Evolutionary conservation across 2,797 vertebrate species (phyloP).

Genomic region (Huso huso): DNA sequence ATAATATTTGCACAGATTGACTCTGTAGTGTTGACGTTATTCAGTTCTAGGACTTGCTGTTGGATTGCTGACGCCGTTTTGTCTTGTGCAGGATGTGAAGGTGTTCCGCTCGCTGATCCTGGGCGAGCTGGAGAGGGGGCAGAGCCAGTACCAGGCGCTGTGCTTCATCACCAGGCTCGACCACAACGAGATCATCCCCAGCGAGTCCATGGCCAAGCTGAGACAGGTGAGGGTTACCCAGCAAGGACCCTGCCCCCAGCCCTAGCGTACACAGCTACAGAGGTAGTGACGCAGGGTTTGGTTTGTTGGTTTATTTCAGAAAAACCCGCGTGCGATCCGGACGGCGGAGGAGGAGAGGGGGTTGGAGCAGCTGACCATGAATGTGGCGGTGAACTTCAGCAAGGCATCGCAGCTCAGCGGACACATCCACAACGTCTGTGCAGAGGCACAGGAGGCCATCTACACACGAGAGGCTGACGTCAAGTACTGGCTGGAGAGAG

Average conservation of each 20-base stretch:
- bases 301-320: conserved; percentile 48
- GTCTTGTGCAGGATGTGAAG: conserved; percentile 78
- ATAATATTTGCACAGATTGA: too few species aligned
- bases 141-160: conserved; percentile 91
- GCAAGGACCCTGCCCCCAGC: background rate
- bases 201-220: conserved; percentile 93
- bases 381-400: conserved; percentile 78
- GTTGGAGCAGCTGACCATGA: conserved; percentile 80
- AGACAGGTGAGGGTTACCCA: conserved; percentile 69
- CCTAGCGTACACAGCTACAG: too few species aligned
- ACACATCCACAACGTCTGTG: conserved; percentile 83
- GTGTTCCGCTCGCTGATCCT: conserved; percentile 92
- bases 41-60: background rate
- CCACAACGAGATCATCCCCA: conserved; percentile 94
- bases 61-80: background rate
- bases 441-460: conserved; percentile 78
- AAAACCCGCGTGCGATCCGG: conserved; percentile 83
- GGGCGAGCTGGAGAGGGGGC: conserved; percentile 89
- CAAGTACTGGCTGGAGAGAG: conserved; percentile 84
- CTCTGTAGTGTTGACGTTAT: background rate
- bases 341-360: conserved; percentile 79
- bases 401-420: conserved; percentile 77
- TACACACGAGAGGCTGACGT: conserved; percentile 84
- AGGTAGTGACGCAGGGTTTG: conserved; percentile 6
- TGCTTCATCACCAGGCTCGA: conserved; percentile 84